Evolutionary conservation across 2,113 vertebrate genomes (phyloP), one percentile per base, ranked within the genome.

Genomic region (Xiphias gladius): DNA sequence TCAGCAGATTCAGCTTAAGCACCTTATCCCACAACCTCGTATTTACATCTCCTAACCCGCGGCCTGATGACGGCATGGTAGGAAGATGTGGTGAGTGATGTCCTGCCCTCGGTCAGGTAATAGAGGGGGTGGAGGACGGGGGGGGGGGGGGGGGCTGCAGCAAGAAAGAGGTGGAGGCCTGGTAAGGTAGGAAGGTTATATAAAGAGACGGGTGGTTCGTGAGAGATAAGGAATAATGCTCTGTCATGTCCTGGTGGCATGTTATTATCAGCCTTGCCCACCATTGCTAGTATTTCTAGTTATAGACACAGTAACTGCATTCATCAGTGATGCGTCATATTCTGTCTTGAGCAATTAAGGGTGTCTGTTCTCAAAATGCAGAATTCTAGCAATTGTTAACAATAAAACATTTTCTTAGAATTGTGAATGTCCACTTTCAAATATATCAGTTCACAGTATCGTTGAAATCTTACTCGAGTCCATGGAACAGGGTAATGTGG

Each of bases 221-320:
- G 64, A 64, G 71, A 80, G 76, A 90, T 88, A 80, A 85, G 86
- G 57, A 70, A 82, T 78, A 85, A 82, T 74, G 78, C 63, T 79
- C 57, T 37, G 73, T 82, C 62, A 79, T 67, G 50, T 82, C 59
- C 35, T 68, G 64, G 48, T 83, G 85, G 72, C 66, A 28, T 75
- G 74, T 26, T 78, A 73, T 86, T 79, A 84, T 85, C 46, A 76
- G 75, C 66, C 0, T 12, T 59, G 55, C 65, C 17, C 76, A 85
- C 69, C 3, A 41, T n/a, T 67, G 68, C 57, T 61, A 39, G 30
- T 73, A 75, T 83, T 74, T 89, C 32, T 71, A 54, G 54, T 71
- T 12, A 50, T 37, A 72, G 10, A 58, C 81, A 26, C 59, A 52
- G 57, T 57, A 28, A 59, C 1, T n/a, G 61, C 79, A 65, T 72